A percentile compares a stretch with the other conserved stretches of the same genome.
phyloP scores from a whole-genome alignment of 23 tunicate genomes.

The Phallusia fumigata region DNA sequence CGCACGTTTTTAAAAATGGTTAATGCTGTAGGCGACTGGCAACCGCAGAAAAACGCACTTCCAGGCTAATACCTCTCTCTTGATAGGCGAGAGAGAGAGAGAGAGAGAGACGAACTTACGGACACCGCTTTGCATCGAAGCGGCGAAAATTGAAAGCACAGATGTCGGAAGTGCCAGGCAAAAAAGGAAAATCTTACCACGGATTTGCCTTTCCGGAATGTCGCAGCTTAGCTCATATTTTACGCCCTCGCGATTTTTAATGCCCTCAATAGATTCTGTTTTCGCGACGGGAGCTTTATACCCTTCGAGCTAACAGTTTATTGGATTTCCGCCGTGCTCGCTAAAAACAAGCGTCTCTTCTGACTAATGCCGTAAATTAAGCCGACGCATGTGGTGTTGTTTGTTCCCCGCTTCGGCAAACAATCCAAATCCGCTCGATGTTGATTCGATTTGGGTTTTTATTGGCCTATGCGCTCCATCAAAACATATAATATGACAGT shows the following conservation, averaged over 20 bases:
- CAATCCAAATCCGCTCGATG: neutral
- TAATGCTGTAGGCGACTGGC: slow-evolving; percentile 12
- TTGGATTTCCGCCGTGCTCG: neutral
- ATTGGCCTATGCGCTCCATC: no score
- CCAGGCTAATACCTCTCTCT: neutral
- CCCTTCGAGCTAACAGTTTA: neutral
- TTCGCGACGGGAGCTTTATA: neutral
- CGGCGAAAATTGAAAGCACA: neutral
- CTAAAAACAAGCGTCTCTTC: neutral
- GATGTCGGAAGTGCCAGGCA: no score
- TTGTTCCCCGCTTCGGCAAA: neutral
- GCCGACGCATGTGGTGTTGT: neutral
- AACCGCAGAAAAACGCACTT: slow-evolving; percentile 2
- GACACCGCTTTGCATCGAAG: neutral
- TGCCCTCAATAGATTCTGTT: no score
- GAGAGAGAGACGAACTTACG: neutral
- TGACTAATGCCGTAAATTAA: slow-evolving; percentile 2
- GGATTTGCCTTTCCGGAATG: no score
- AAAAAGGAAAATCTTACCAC: no score
- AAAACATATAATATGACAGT: no score
- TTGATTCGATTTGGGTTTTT: neutral
- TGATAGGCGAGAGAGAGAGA: neutral
- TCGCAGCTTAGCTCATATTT: no score
- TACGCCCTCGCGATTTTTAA: no score
- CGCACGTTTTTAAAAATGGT: slow-evolving; percentile 11